Conservation (phyloP, 2,888 invertebrate species). For the Ischnura elegans region DNA sequence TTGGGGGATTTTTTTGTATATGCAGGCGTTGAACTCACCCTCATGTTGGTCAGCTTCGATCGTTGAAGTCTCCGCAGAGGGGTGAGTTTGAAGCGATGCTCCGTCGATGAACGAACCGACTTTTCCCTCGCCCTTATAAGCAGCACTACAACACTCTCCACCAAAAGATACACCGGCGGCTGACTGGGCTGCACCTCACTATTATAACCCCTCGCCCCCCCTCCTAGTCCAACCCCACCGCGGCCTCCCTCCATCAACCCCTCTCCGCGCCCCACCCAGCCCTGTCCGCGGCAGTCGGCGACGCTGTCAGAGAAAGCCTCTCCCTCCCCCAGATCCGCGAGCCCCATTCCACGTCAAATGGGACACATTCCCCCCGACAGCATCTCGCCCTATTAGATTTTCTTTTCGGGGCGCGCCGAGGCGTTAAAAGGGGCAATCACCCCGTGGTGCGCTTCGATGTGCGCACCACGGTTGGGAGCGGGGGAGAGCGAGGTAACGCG, state of each 20-base stretch:
- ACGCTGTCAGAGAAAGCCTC: slow-evolving; percentile 20
- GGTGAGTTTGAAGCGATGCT: not conserved
- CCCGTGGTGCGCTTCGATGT: not conserved
- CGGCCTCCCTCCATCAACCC: not conserved
- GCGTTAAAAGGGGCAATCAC: slow-evolving; percentile 31
- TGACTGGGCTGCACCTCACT: not conserved
- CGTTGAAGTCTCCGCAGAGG: slow-evolving; percentile 24
- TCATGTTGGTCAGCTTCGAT: not conserved
- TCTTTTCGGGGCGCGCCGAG: slow-evolving; percentile 1
- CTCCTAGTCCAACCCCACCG: not conserved
- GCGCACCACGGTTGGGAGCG: not conserved
- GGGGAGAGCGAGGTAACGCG: not conserved
- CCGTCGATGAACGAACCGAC: not conserved
- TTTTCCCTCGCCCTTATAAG: not conserved
- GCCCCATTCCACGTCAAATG: not conserved
- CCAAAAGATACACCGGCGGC: not conserved
- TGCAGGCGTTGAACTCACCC: slow-evolving; percentile 19
- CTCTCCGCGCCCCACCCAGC: not conserved
- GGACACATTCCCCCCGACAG: not conserved
- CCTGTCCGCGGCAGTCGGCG: not conserved
- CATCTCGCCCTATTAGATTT: not conserved
- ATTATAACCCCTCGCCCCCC: not conserved
- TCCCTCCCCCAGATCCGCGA: not conserved
- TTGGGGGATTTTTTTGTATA: not conserved
- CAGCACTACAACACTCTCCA: not conserved